A percentile compares a stretch with the other conserved stretches of the same genome.
phyloP scores from a whole-genome alignment of 1,140 invertebrate genomes.

The Halesus radiatus region DNA sequence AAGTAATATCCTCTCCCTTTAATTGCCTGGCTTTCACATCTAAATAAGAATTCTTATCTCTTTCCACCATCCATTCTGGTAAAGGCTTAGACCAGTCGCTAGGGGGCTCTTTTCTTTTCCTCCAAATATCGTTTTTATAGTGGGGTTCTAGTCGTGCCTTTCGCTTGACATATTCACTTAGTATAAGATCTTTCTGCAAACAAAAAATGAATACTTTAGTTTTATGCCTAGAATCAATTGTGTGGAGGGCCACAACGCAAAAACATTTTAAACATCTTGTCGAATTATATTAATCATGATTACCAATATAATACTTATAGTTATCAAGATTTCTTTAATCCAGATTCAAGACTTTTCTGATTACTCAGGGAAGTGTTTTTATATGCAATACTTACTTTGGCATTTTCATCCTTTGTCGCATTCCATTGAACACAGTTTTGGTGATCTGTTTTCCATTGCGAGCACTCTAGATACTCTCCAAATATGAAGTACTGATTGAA shows the following conservation, averaged over 20 bases:
- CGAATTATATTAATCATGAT: too few species aligned
- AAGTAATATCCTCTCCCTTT: slow-evolving; percentile 62
- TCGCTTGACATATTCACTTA: slow-evolving; percentile 79
- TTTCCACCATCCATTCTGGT: slow-evolving; percentile 80
- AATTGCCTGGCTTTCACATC: slow-evolving; percentile 75
- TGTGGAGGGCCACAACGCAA: too few species aligned
- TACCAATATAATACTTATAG: too few species aligned
- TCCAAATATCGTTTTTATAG: slow-evolving; percentile 83
- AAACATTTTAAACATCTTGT: too few species aligned
- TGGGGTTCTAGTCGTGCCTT: slow-evolving; percentile 75
- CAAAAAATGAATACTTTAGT: slow-evolving; percentile 19
- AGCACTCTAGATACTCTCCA: slow-evolving; percentile 81
- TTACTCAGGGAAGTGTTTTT: too few species aligned
- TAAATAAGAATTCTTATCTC: slow-evolving; percentile 77
- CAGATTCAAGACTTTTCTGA: too few species aligned
- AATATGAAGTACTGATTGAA: slow-evolving; percentile 90
- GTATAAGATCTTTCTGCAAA: slow-evolving; percentile 76
- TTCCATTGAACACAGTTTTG: slow-evolving; percentile 81
- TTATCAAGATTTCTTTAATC: too few species aligned
- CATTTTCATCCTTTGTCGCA: slow-evolving; percentile 73
- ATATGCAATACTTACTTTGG: slow-evolving; percentile 70
- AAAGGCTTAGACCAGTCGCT: slow-evolving; percentile 83
- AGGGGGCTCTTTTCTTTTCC: slow-evolving; percentile 80
- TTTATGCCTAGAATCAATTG: too few species aligned
- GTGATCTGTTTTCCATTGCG: slow-evolving; percentile 83